A percentile compares a stretch with the other conserved stretches of the same genome.
phyloP scores from a whole-genome alignment of 2,113 vertebrate species.

The Lophius piscatorius region DNA sequence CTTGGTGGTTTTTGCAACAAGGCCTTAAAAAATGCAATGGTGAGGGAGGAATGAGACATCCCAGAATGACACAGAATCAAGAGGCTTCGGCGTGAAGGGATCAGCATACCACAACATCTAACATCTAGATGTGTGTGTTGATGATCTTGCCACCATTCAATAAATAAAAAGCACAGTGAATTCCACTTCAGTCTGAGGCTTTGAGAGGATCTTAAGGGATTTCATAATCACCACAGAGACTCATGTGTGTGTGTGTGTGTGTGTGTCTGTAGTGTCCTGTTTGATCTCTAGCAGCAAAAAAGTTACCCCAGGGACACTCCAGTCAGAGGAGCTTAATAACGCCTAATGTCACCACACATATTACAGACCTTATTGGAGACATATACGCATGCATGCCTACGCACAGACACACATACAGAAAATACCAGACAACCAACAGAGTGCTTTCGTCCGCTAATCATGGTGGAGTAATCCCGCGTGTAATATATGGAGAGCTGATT shows the following conservation, averaged over 20 bases:
- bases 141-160: conserved; percentile 67
- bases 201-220: conserved; percentile 92
- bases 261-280: conserved; percentile 18
- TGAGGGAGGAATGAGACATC: too few species aligned
- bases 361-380: conserved; percentile 7
- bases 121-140: neutral
- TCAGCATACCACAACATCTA: too few species aligned
- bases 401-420: neutral
- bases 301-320: conserved; percentile 43
- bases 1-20: too few species aligned
- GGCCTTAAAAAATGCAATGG: too few species aligned
- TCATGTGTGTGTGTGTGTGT: conserved; percentile 43
- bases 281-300: conserved; percentile 52
- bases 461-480: conserved; percentile 37
- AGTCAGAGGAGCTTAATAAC: conserved; percentile 49
- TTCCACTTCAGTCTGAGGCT: conserved; percentile 95
- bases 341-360: conserved; percentile 44
- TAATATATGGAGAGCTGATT: conserved; percentile 38
- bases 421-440: conserved; percentile 28
- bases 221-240: conserved; percentile 94
- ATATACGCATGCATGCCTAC: conserved; percentile 24
- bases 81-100: too few species aligned
- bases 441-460: conserved; percentile 44
- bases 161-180: conserved; percentile 96
- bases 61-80: too few species aligned